A percentile compares a stretch with the other conserved stretches of the same genome.
Conservation (phyloP, 2,797 vertebrate species). For the Spinus olivaceus region DNA sequence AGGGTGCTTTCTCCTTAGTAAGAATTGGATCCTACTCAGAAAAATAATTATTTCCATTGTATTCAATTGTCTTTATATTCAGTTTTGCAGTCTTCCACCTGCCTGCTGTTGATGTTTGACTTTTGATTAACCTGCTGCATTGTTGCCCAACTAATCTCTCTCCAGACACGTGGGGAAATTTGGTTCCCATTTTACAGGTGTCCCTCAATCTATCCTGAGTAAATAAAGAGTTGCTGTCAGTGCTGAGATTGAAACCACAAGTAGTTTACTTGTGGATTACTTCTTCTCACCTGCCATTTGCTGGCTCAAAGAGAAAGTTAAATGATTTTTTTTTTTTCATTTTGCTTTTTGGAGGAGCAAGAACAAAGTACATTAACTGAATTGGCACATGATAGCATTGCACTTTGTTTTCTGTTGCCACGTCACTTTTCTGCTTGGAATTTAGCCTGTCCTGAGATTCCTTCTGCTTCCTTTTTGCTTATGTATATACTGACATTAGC, state of each 20-base stretch:
- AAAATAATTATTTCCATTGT: not conserved
- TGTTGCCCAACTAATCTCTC: not conserved
- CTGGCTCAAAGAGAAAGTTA: not conserved
- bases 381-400: not conserved
- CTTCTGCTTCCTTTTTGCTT: not conserved
- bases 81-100: not conserved
- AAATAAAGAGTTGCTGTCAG: not conserved
- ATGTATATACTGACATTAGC: not conserved
- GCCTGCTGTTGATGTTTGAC: not conserved
- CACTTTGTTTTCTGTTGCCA: constrained; percentile 50
- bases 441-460: constrained; percentile 18
- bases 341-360: not conserved
- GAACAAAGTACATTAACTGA: constrained; percentile 48
- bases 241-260: not conserved
- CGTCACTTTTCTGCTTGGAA: constrained; percentile 28
- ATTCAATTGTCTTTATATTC: not conserved
- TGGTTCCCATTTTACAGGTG: not conserved
- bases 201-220: not conserved
- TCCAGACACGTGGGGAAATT: not conserved
- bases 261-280: not conserved
- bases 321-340: not conserved
- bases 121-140: not conserved
- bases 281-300: not conserved
- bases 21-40: not conserved
- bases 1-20: not conserved